A percentile compares a stretch with the other conserved stretches of the same genome.
Conservation (phyloP, 2,797 vertebrate species). For the Streptopelia turtur region DNA sequence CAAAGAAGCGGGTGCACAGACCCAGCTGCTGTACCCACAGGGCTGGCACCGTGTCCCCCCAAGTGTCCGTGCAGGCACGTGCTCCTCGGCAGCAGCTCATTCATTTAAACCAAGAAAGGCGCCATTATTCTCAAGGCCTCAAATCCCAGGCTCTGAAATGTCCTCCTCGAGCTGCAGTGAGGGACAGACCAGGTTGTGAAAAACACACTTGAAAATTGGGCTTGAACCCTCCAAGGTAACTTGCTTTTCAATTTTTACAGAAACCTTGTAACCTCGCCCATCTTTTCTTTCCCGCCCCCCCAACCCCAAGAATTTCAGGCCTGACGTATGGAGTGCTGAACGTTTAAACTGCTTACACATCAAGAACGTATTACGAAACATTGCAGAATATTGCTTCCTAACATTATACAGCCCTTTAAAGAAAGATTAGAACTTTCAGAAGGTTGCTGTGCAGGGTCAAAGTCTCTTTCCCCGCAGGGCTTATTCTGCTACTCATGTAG, state of each 20-base stretch:
- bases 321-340: fast-evolving
- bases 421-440: not conserved
- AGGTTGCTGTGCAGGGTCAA: not conserved
- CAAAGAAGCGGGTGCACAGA: not conserved
- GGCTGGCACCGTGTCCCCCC: fast-evolving
- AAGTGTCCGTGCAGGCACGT: fast-evolving
- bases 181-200: not conserved
- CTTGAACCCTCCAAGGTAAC: not conserved
- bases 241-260: not conserved
- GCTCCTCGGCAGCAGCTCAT: not conserved
- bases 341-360: not conserved
- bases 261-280: not conserved
- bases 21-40: not conserved
- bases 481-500: not conserved
- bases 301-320: not conserved
- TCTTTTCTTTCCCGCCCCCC: too few relatives aligned
- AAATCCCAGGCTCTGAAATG: not conserved
- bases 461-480: not conserved
- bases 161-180: not conserved
- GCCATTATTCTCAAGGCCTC: not conserved
- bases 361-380: not conserved
- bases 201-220: not conserved
- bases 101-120: not conserved
- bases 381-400: not conserved
- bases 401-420: not conserved